Evolutionary conservation across 2,888 invertebrate genomes (phyloP).

Genomic region (Hartigia nigra): DNA sequence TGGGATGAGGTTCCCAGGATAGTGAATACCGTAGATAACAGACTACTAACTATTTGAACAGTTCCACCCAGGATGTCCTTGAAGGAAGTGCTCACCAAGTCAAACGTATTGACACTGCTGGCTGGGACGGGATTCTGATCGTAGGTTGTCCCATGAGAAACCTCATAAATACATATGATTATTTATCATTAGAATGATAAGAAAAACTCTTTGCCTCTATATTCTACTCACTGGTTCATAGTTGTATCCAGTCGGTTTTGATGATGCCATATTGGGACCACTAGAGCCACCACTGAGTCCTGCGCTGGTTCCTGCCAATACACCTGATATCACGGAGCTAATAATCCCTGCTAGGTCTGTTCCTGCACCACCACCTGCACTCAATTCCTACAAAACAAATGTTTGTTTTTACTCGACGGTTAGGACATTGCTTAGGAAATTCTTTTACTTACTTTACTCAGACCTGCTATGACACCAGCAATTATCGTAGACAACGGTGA

Average conservation of each 20-base stretch:
- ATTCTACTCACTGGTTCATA: slow-evolving; percentile 31
- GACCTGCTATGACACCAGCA: slow-evolving; percentile 49
- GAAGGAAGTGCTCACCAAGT: slow-evolving; percentile 45
- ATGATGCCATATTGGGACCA: background rate
- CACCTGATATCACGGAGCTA: slow-evolving; percentile 54
- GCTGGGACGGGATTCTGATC: slow-evolving; percentile 37
- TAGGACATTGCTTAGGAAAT: slow-evolving; percentile 1
- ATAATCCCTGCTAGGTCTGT: slow-evolving; percentile 52
- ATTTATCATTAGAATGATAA: background rate
- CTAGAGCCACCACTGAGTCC: slow-evolving; percentile 49
- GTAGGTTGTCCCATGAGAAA: background rate
- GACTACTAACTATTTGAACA: slow-evolving; percentile 46
- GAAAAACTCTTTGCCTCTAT: background rate
- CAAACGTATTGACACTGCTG: slow-evolving; percentile 43
- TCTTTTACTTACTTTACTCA: slow-evolving; percentile 52
- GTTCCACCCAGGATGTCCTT: slow-evolving; percentile 55
- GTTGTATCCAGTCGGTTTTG: slow-evolving; percentile 16
- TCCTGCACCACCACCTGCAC: slow-evolving; percentile 29
- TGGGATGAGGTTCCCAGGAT: slow-evolving; percentile 51
- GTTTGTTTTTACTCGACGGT: background rate
- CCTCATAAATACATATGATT: background rate
- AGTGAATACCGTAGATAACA: slow-evolving; percentile 50
- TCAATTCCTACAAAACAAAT: slow-evolving; percentile 42
- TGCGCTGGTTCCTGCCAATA: slow-evolving; percentile 55
- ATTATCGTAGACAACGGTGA: slow-evolving; percentile 50